Evolutionary conservation across 2,888 invertebrate genomes (phyloP), one percentile per base, ranked within the genome.

Genomic region (Ophion ventricosus): DNA sequence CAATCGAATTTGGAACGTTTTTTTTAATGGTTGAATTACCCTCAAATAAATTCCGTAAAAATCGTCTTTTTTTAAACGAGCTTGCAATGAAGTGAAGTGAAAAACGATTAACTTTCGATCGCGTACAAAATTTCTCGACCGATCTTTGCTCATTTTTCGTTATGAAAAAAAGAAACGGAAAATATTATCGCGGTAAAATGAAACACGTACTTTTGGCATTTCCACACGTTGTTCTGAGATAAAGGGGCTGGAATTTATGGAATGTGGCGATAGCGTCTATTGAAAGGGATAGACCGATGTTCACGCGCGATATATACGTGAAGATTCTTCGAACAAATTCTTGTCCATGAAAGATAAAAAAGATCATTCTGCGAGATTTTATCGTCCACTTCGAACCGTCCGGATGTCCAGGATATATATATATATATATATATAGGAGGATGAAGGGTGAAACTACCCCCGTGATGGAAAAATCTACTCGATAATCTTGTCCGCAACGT

Each of bases 241-340:
- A 63, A 63, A 63, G 63, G 20, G 43, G 2, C 49, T 63, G 49
- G 61, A 43, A 75, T 75, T 64, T 49, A 75, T 54, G 11, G 64
- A 75, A 64, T 56, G 64, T 54, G 29, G 17, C 14, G 64, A 64
- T 49, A 63, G 2, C 35, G 26, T 75, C 29, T 35, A 64, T 75
- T 29, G 43, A 49, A 49, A 49, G 26, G 63, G 35, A 63, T 40
- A 17, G 49, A 63, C 29, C 43, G 54, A 54, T 49, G 20, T 74
- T 74, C 29, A 54, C 43, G 49, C 74, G 63, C 74, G 74, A 63
- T 63, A 63, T 63, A 49, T 35, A 14, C 54, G 64, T 56, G 35
- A 75, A 64, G 63, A 61, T 74, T 82, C 56, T 23, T 63, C 56
- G 61, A 78, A 40, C 23, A 57, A 67, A 66, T 66, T 76, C 56